Evolutionary conservation across 2,113 vertebrate genomes (phyloP).

Genomic region (Proterorhinus semilunaris): DNA sequence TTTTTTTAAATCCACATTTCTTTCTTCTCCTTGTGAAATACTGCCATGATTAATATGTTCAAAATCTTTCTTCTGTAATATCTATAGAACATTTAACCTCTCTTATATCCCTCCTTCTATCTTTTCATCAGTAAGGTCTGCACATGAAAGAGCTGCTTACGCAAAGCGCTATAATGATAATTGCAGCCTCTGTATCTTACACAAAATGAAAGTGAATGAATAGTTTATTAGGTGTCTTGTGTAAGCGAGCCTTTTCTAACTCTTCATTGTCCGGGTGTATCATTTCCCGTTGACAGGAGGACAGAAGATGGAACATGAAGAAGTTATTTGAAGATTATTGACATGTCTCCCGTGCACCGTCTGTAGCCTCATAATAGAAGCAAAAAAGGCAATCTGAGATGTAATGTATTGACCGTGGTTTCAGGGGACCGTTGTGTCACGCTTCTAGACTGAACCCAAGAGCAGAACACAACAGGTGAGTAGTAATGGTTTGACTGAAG

Average conservation of each 20-base stretch:
- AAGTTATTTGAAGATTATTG: slow-evolving; percentile 1
- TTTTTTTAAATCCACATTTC: not conserved
- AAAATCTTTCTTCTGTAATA: not conserved
- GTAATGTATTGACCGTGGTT: slow-evolving; percentile 14
- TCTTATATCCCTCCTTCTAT: not conserved
- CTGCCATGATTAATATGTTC: not conserved
- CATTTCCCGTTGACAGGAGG: slow-evolving; percentile 29
- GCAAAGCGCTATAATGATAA: not conserved
- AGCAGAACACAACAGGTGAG: no score
- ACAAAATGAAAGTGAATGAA: not conserved
- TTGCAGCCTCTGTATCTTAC: not conserved
- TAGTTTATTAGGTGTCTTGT: not conserved
- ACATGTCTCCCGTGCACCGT: slow-evolving; percentile 4
- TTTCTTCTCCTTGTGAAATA: not conserved
- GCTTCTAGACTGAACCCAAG: no score
- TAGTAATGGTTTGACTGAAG: no score
- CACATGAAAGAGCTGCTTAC: not conserved
- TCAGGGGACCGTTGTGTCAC: slow-evolving; percentile 6
- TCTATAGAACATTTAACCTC: not conserved
- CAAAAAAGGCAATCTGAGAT: slow-evolving; percentile 31
- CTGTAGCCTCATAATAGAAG: slow-evolving; percentile 12
- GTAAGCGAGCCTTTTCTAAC: not conserved
- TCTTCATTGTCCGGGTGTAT: slow-evolving; percentile 5
- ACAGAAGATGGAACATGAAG: slow-evolving; percentile 18
- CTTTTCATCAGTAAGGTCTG: not conserved